Evolutionary conservation across 1,140 invertebrate species (phyloP).

Genomic region (Temnothorax nylanderi): DNA sequence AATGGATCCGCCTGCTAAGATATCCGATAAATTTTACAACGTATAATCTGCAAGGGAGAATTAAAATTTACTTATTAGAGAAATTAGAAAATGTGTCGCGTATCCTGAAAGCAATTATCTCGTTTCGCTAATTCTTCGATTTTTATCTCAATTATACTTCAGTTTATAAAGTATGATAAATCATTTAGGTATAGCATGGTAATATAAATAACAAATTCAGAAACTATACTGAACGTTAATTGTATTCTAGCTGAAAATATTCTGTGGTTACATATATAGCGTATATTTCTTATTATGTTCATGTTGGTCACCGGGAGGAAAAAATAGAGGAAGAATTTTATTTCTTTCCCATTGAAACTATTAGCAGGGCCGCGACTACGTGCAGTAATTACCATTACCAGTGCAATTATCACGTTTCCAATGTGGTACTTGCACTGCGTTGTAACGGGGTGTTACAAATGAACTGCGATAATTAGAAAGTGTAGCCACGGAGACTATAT

Average conservation of each 20-base stretch:
- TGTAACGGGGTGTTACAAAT: slow-evolving; percentile 61
- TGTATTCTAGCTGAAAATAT: neutral
- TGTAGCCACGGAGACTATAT: slow-evolving; percentile 7
- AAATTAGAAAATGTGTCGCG: neutral
- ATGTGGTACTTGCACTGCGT: neutral
- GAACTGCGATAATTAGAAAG: slow-evolving; percentile 72
- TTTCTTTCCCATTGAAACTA: slow-evolving; percentile 15
- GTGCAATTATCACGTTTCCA: slow-evolving; percentile 58
- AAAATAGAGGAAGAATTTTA: neutral
- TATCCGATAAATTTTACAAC: slow-evolving; percentile 4
- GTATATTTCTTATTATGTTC: neutral
- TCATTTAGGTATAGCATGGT: neutral
- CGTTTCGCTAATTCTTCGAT: neutral
- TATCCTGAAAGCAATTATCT: slow-evolving; percentile 23
- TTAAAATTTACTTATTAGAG: neutral
- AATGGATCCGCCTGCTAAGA: slow-evolving; percentile 16
- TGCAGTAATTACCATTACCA: slow-evolving; percentile 64
- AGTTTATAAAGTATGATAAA: neutral
- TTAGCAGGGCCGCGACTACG: neutral
- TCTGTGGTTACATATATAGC: neutral
- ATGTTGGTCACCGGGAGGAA: neutral
- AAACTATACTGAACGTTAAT: neutral
- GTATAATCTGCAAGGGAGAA: neutral
- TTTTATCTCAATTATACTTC: neutral
- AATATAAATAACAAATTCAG: neutral